These are phyloP conservation scores for Rhagologus leucostigma DNA, from an alignment of 2,113 vertebrate species.

Conservation along the genomic window DNA sequence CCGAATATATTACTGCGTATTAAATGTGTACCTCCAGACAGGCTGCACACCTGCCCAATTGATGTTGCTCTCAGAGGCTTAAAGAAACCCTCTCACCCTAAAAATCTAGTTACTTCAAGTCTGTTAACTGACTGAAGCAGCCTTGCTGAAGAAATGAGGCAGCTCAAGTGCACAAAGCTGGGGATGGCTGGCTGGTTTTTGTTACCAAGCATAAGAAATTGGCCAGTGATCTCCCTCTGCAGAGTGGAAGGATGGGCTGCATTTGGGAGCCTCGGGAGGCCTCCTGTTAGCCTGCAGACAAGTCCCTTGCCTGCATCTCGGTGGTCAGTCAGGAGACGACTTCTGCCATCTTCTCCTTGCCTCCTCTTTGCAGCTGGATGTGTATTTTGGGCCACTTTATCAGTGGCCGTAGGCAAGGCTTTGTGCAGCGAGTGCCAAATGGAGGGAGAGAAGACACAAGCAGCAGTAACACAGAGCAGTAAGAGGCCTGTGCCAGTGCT, in stretches of 20 bases:
- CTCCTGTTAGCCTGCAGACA: background rate
- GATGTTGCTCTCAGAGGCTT: background rate
- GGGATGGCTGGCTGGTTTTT: background rate
- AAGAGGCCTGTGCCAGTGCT: background rate
- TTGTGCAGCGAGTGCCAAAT: rapidly evolving
- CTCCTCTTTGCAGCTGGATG: background rate
- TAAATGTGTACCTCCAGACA: background rate
- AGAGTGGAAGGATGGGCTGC: background rate
- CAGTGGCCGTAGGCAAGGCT: background rate
- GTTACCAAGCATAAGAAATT: rapidly evolving
- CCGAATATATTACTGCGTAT: background rate
- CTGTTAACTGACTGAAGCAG: background rate
- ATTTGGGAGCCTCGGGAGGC: rapidly evolving
- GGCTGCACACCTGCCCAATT: background rate
- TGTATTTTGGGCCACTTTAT: background rate
- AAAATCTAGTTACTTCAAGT: background rate
- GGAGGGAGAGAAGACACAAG: background rate
- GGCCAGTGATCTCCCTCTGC: background rate
- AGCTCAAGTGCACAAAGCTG: background rate
- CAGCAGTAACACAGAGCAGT: background rate
- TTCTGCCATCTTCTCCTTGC: background rate
- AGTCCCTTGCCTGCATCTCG: background rate
- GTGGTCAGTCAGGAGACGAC: background rate
- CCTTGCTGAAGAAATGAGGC: background rate
- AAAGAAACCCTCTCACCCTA: background rate